These are phyloP conservation scores for Chironomus tepperi DNA, from an alignment of 1,140 invertebrate genomes.

Conservation along the genomic window DNA sequence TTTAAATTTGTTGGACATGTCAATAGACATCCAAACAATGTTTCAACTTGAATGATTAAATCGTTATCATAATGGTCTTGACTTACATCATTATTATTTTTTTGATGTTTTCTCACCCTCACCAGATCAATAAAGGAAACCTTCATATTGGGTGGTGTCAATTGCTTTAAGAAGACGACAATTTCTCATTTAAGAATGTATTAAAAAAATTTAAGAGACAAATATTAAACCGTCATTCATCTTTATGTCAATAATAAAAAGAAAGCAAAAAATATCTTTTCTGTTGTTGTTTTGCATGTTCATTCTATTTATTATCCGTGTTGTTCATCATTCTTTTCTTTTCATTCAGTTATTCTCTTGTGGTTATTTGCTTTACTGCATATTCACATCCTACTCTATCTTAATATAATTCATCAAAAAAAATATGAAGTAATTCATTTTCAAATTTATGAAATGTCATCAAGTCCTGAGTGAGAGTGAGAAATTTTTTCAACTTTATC, in stretches of 20 bases:
- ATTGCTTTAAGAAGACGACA: no score
- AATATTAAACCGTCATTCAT: constrained; percentile 20
- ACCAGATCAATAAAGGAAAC: no score
- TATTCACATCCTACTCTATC: background rate
- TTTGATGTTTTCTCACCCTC: no score
- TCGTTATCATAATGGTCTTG: no score
- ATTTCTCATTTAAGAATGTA: no score
- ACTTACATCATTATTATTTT: no score
- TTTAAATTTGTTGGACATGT: no score
- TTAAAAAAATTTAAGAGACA: background rate
- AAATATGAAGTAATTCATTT: background rate
- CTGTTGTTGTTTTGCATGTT: constrained; percentile 2
- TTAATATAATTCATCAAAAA: constrained; percentile 21
- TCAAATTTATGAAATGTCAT: constrained; percentile 22
- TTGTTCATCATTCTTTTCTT: background rate
- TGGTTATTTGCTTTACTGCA: background rate
- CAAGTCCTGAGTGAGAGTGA: background rate
- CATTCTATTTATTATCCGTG: constrained; percentile 4
- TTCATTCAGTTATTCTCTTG: background rate
- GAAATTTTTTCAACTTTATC: background rate
- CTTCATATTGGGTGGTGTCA: no score
- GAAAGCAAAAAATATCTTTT: no score
- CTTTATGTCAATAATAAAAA: constrained; percentile 23
- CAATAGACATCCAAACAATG: no score
- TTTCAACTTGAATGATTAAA: no score